Percentiles rank a stretch among this genome's conserved stretches.
Conservation (phyloP, 1,140 invertebrate genomes). For the Gyrodactylus salaris region DNA sequence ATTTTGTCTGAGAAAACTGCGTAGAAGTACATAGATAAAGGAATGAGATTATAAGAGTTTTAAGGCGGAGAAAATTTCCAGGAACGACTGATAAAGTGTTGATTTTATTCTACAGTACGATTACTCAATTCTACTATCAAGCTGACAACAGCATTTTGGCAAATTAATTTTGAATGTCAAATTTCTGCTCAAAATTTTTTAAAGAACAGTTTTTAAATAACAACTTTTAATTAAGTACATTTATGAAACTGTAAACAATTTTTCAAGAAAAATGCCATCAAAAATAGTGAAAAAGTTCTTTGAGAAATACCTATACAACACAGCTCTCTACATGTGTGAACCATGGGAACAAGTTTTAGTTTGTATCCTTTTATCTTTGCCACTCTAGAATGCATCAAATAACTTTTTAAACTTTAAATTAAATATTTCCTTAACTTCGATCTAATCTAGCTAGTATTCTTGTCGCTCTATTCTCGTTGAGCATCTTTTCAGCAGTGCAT, state of each 20-base stretch:
- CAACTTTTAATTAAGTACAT: not conserved
- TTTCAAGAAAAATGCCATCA: not conserved
- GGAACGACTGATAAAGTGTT: no score
- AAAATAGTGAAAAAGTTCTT: not conserved
- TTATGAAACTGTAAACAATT: not conserved
- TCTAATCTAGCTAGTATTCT: not conserved
- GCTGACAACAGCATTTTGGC: no score
- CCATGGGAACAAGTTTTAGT: not conserved
- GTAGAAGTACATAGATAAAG: no score
- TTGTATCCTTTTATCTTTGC: not conserved
- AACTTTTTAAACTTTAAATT: not conserved
- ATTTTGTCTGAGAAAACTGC: no score
- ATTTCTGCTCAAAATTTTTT: not conserved
- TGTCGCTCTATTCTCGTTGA: not conserved
- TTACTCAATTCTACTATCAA: no score
- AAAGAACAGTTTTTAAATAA: not conserved
- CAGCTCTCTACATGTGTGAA: not conserved
- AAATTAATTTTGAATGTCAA: not conserved
- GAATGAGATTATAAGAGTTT: no score
- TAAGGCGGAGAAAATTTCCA: no score
- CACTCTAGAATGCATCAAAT: no score
- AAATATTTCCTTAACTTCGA: not conserved
- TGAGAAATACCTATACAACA: not conserved
- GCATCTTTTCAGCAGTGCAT: not conserved
- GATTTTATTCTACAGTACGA: no score